Evolutionary conservation across 1,140 invertebrate species (phyloP).

Genomic region (Scaptomyza hsui): DNA sequence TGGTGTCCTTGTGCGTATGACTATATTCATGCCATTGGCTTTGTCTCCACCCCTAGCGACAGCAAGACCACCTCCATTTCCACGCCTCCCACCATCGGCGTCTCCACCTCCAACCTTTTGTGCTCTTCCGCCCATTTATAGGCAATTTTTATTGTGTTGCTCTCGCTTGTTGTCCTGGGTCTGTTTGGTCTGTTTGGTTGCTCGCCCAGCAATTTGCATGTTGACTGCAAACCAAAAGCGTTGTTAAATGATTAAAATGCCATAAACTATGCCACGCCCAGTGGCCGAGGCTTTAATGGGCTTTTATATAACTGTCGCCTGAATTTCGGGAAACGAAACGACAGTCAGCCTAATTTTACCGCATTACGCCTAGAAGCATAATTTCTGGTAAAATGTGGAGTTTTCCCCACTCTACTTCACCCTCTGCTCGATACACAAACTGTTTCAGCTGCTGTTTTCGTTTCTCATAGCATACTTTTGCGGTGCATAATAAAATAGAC

Average conservation of each 20-base stretch:
- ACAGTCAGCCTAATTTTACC: constrained; percentile 49
- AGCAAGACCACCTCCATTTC: neutral
- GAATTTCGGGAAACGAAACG: constrained; percentile 3
- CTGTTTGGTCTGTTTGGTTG: constrained; percentile 35
- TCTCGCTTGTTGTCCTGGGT: constrained; percentile 27
- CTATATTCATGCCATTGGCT: constrained; percentile 30
- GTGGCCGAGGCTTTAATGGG: constrained; percentile 40
- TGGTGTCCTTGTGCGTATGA: constrained; percentile 51
- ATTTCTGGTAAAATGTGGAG: neutral
- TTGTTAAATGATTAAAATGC: constrained; percentile 78
- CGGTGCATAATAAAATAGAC: constrained; percentile 13
- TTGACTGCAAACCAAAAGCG: constrained; percentile 71
- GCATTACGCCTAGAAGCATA: constrained; percentile 36
- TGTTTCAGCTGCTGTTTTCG: constrained; percentile 10
- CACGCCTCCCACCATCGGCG: constrained; percentile 1
- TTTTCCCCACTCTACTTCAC: neutral
- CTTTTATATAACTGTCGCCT: constrained; percentile 38
- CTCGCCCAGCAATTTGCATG: constrained; percentile 71
- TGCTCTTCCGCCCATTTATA: constrained; percentile 73
- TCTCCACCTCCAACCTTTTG: constrained; percentile 2
- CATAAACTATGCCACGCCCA: constrained; percentile 63
- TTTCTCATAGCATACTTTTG: constrained; percentile 28
- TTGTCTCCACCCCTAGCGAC: neutral
- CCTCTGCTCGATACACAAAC: neutral
- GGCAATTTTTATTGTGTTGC: constrained; percentile 75